Evolutionary conservation across 2,888 invertebrate genomes (phyloP), one percentile per base, ranked within the genome.

Genomic region (Agriotes lineatus): DNA sequence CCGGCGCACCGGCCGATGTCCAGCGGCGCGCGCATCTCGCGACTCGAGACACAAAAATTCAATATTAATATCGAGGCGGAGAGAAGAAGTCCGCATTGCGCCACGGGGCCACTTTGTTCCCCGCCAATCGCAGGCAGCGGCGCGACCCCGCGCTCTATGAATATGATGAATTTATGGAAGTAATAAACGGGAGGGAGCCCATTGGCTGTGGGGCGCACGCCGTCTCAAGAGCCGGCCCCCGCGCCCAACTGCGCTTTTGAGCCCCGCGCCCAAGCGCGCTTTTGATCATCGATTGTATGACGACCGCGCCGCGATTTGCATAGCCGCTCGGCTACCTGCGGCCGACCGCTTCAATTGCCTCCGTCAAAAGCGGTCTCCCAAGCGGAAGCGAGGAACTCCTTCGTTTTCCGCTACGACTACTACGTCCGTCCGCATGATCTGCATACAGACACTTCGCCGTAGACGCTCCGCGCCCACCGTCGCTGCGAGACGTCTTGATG

Each of bases 1-100:
- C 77, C 75, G 72, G 74, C 74, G 74, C 67, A 71, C 50, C 68
- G 68, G 67, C 66, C 67, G 60, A 57, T 67, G 62, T 67, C 67
- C 72, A 65, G 64, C 56, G 50, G 10, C 76, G 82, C 81, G 83
- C 82, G 82, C 81, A 79, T 76, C 78, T 75, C 79, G 81, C 82
- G 82, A 79, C 80, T 86, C 87, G 86, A 85, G 87, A 86, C 87
- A 87, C 87, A 90, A 90, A 91, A 91, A 91, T 91, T 90, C 90
- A 90, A 91, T 91, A 91, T 91, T 91, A 91, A 91, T 91, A 91
- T 90, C 88, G 87, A 88, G 88, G 89, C 87, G 89, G 89, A 88
- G 88, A 85, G 75, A 86, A 87, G 87, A 81, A 87, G 87, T 88
- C 85, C 85, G 86, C 86, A 86, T 79, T 84, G 84, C 82, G 85